phyloP scores from a whole-genome alignment of 1,140 invertebrate genomes.

The Cydia pomonella region DNA sequence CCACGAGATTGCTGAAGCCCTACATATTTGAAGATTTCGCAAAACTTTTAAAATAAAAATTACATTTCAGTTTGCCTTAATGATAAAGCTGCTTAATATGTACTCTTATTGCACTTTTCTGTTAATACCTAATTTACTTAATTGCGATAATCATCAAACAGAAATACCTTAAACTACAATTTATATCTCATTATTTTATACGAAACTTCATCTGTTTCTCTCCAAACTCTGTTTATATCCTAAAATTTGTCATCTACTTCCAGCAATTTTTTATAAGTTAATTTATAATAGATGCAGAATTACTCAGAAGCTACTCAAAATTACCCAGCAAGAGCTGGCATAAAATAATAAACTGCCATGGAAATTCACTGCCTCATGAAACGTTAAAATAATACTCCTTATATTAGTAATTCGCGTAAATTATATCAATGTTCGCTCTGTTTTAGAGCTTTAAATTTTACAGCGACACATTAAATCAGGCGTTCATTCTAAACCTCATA shows the following conservation, averaged over 20 bases:
- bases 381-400: slow-evolving; percentile 3
- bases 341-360: slow-evolving; percentile 8
- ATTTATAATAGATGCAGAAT: not conserved
- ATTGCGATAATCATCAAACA: too few relatives aligned
- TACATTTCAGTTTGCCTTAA: not conserved
- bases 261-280: not conserved
- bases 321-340: not conserved
- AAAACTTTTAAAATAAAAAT: not conserved
- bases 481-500: not conserved
- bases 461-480: not conserved
- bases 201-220: not conserved
- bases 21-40: not conserved
- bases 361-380: not conserved
- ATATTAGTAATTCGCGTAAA: slow-evolving; percentile 2
- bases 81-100: not conserved
- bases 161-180: too few relatives aligned
- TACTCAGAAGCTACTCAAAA: not conserved
- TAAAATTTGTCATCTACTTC: not conserved
- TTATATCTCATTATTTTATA: too few relatives aligned
- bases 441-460: slow-evolving; percentile 13
- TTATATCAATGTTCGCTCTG: slow-evolving; percentile 7
- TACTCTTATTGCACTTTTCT: too few relatives aligned
- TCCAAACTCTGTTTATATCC: not conserved
- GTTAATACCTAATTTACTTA: too few relatives aligned
- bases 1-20: not conserved